Base-by-base conservation (phyloP, 2,797 vertebrate genomes). In the Todus mexicanus region DNA sequence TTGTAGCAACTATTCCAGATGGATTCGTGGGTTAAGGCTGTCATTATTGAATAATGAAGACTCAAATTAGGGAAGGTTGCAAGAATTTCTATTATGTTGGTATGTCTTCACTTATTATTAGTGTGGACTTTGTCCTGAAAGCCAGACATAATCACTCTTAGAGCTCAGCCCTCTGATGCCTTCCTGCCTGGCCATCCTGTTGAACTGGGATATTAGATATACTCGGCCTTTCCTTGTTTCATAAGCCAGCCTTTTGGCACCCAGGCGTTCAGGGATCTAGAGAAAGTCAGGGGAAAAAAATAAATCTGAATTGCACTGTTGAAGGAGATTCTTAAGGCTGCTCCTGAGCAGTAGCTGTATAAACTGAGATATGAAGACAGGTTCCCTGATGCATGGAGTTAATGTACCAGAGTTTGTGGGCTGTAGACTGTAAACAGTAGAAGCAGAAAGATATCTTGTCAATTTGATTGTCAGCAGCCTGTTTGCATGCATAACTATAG, bases 401-500 rank as follows among this genome's bases (percentile, higher is more conserved):
- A 83, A 83, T 57, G n/a, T 87, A 76, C 53, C 25, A 74, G 50
- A 74, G 38, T 50, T 53, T 79, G 65, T 80, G 84, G 69, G 45
- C 35, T 92, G 72, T 64, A 75, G 60, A 63, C 22, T 70, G 56
- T n/a, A 60, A 89, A 73, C 12, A 84, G 68, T 22, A 53, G 51
- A 86, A 89, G 35, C 42, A 84, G 40, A 68, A 75, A 64, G 68
- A 60, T 66, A 57, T 5, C 60, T 65, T 92, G 53, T 89, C 77
- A 80, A 10, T 57, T 82, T 91, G 85, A 91, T 70, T 86, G 85
- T 76, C 79, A 93, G 82, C 84, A 91, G 61, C 40, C 73, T 78
- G 64, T 57, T 61, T 86, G 45, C 37, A 33, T 68, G 65, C 33
- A 33, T 61, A 90, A 77, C 40, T 84, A 40, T 21, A 53, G 65